Evolutionary conservation across 2,888 invertebrate species (phyloP), one percentile per base, ranked within the genome.

Genomic region (Melanostoma mellinum): DNA sequence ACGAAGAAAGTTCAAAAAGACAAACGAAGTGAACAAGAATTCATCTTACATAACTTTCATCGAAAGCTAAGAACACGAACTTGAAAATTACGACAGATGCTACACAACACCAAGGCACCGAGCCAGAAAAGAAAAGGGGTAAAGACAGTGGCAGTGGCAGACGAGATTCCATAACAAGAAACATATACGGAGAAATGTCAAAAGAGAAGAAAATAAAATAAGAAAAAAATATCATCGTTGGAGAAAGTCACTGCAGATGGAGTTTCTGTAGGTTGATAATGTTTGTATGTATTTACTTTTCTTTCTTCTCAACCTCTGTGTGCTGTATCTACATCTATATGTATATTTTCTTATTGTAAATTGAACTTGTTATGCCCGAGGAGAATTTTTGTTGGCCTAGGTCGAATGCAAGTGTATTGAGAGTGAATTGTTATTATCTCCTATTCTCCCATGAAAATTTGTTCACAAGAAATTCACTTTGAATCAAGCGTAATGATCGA

Each of bases 1-100:
- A 82, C 86, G 87, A 87, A 87, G 87, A 87, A 87, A 87, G 87
- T 87, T 76, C 61, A 84, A 86, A 20, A 87, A 74, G 56, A 78
- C 40, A 74, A 78, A 63, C 60, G 55, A 55, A 50, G 75, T 84
- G 72, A 75, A 84, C 84, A 78, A 75, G 84, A 74, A 75, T 74
- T 61, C 50, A 50, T 58, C 78, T 82, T 84, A 84, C 60, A 69
- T 84, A 84, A 84, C 69, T 84, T 84, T 79, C 71, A 40, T 63
- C 46, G 73, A 85, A 82, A 80, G 85, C 85, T 69, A 74, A 76
- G 67, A 80, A 76, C 55, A 85, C 63, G 75, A 85, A 73, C 67
- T 81, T 72, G 67, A 63, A 60, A 44, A 61, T 63, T 68, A 46
- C 71, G 52, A 63, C 53, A 46, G 50, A 68, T 30, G 40, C n/a